These are phyloP conservation scores for Eilema sororculum DNA, from an alignment of 2,888 invertebrate genomes.

Conservation along the genomic window DNA sequence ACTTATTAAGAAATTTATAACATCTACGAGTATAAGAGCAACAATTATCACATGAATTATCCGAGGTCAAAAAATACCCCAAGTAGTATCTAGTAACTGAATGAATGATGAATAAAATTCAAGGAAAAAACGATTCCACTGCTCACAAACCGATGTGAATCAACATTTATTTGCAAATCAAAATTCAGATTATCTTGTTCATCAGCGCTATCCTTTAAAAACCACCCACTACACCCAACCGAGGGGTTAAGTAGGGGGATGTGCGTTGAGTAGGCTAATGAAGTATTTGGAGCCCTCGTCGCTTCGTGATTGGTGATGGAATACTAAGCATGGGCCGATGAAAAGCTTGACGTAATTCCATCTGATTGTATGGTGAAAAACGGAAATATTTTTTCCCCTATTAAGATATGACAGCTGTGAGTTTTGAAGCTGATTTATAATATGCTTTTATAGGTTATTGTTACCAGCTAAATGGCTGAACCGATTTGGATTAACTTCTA, in stretches of 20 bases:
- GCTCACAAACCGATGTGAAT: constrained; percentile 7
- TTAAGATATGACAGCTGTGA: constrained; percentile 22
- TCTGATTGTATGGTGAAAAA: constrained; percentile 38
- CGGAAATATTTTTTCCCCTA: constrained; percentile 33
- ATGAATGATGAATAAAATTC: constrained; percentile 5
- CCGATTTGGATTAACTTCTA: not conserved
- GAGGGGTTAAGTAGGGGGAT: constrained; percentile 34
- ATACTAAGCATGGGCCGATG: constrained; percentile 63
- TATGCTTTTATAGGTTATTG: not conserved
- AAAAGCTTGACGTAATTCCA: constrained; percentile 52
- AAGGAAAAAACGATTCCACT: constrained; percentile 2
- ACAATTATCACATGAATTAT: not conserved
- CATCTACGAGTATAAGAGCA: too few relatives aligned
- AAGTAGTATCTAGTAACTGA: too few relatives aligned
- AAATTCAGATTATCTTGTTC: constrained; percentile 50
- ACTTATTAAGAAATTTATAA: too few relatives aligned
- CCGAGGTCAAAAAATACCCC: too few relatives aligned
- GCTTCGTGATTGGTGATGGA: constrained; percentile 67
- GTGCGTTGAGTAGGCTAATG: constrained; percentile 68
- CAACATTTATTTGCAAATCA: constrained; percentile 46
- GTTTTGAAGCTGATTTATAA: constrained; percentile 11
- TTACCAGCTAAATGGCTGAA: not conserved
- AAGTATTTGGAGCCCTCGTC: constrained; percentile 62
- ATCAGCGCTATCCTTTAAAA: constrained; percentile 50
- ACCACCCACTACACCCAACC: constrained; percentile 14